Conservation (phyloP, 1,140 invertebrate species). For the Cryptotermes secundus region DNA sequence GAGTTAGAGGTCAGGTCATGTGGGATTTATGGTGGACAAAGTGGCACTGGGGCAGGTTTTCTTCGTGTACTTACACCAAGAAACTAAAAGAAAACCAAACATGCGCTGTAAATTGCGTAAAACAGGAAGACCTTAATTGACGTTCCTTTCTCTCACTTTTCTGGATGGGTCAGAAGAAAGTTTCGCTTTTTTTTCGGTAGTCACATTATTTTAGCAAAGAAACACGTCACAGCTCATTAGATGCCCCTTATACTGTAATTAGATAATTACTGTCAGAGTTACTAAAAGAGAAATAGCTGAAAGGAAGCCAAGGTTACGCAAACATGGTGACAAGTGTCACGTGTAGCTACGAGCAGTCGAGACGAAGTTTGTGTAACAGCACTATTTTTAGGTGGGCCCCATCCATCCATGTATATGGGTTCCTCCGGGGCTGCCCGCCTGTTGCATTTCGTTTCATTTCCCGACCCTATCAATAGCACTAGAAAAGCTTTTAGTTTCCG, state of each 20-base stretch:
- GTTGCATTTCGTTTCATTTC: neutral
- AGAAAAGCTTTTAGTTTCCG: neutral
- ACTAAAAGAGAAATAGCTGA: neutral
- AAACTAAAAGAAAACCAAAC: no score
- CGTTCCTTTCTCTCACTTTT: neutral
- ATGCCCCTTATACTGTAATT: neutral
- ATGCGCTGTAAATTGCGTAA: no score
- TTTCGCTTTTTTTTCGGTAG: neutral
- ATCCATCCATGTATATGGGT: neutral
- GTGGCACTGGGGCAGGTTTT: no score
- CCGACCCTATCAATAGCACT: neutral
- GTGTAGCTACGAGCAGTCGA: neutral
- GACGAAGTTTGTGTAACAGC: neutral
- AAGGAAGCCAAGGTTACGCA: neutral
- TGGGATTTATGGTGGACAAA: no score
- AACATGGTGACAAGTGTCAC: neutral
- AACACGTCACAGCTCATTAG: neutral
- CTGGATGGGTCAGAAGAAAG: neutral
- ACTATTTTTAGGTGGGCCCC: neutral
- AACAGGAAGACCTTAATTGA: no score
- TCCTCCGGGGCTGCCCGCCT: neutral
- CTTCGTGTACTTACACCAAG: no score
- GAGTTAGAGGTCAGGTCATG: no score
- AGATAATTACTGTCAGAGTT: neutral
- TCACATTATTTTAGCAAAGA: neutral